phyloP scores from a whole-genome alignment of 2,113 vertebrate genomes.

The Anoplopoma fimbria region DNA sequence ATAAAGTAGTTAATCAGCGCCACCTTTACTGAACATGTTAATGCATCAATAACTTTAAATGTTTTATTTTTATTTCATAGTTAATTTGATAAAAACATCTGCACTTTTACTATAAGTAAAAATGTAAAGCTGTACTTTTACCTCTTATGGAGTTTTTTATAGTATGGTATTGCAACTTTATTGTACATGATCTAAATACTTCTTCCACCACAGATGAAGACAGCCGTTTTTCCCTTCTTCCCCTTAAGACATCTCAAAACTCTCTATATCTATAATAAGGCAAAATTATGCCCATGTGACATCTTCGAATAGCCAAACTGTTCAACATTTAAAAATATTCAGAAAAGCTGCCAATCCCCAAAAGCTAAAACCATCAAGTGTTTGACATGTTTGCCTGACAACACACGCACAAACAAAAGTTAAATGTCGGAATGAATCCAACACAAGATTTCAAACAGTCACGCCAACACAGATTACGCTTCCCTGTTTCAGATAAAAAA shows the following conservation, averaged over 20 bases:
- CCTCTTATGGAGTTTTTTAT: neutral
- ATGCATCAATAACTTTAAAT: no score
- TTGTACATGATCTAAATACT: no score
- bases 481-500: slow-evolving; percentile 18
- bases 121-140: neutral
- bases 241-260: neutral
- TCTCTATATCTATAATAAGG: neutral
- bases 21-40: neutral
- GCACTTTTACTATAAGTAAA: neutral
- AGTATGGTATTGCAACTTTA: neutral
- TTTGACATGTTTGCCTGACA: neutral
- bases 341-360: neutral
- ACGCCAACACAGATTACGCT: neutral
- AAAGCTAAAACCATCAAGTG: neutral
- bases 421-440: slow-evolving; percentile 18
- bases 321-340: neutral
- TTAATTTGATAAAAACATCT: neutral
- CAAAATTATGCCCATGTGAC: neutral
- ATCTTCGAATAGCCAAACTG: neutral
- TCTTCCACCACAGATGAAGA: no score
- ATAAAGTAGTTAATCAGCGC: neutral
- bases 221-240: no score
- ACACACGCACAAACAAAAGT: neutral
- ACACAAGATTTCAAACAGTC: neutral
- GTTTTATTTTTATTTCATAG: neutral